phyloP scores from a whole-genome alignment of 2,113 vertebrate genomes.

The Lipotes vexillifer region DNA sequence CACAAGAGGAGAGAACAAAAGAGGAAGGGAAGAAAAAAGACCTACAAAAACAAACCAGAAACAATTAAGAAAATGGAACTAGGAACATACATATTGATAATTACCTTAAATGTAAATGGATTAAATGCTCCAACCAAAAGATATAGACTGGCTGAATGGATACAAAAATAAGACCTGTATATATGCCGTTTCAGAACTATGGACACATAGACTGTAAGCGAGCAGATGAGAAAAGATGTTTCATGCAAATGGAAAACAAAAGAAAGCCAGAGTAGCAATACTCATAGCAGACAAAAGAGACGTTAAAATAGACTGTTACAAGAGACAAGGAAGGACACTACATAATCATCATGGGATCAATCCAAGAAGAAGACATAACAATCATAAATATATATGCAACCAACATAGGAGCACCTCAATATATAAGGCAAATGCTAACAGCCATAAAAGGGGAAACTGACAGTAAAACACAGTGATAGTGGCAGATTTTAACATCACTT shows the following conservation, averaged over 20 bases:
- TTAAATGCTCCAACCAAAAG: not conserved
- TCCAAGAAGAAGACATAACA: no score
- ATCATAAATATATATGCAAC: no score
- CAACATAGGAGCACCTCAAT: no score
- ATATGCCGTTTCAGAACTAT: not conserved
- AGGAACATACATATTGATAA: not conserved
- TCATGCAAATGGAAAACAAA: not conserved
- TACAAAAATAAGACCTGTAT: not conserved
- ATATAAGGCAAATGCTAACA: not conserved
- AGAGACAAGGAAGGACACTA: not conserved
- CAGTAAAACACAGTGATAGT: not conserved
- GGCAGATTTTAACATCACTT: not conserved
- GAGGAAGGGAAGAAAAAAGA: not conserved
- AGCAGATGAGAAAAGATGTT: not conserved
- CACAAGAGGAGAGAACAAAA: not conserved
- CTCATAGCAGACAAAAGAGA: not conserved
- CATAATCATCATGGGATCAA: not conserved
- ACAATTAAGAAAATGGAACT: not conserved
- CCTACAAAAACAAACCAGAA: not conserved
- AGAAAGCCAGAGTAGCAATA: not conserved
- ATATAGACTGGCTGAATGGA: not conserved
- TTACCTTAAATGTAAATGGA: not conserved
- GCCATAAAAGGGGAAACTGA: not conserved
- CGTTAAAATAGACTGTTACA: not conserved
- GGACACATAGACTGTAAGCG: not conserved